phyloP scores from a whole-genome alignment of 2,113 vertebrate species.

The Myrmecophaga tridactyla region DNA sequence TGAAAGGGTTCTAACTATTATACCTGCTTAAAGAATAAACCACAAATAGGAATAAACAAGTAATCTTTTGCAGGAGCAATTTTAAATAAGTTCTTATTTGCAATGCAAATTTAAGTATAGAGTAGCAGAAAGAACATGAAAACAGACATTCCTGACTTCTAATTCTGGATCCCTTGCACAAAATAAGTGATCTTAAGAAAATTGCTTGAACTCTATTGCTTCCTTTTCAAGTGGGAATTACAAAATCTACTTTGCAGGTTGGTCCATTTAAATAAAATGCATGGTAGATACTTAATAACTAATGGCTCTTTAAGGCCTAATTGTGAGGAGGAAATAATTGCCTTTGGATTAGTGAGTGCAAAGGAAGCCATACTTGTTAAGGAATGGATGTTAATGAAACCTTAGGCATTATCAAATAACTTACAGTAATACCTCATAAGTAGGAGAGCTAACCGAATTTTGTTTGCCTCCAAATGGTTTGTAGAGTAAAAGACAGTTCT shows the following conservation, averaged over 20 bases:
- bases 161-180: not conserved
- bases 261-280: not conserved
- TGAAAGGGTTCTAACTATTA: not conserved
- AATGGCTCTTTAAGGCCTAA: not conserved
- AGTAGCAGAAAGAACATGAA: not conserved
- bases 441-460: not conserved
- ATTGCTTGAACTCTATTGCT: not conserved
- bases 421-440: not conserved
- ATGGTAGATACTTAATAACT: not conserved
- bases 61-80: not conserved
- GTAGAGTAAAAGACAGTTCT: not conserved
- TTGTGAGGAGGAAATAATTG: no score
- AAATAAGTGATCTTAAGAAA: not conserved
- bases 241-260: not conserved
- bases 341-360: not conserved
- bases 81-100: not conserved
- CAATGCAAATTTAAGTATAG: not conserved
- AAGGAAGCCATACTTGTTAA: not conserved
- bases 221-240: not conserved
- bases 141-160: not conserved
- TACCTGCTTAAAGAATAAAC: not conserved
- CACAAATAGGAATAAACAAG: not conserved
- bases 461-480: not conserved
- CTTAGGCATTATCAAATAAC: not conserved
- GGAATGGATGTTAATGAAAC: not conserved